A percentile compares a stretch with the other conserved stretches of the same genome.
phyloP scores from a whole-genome alignment of 2,797 vertebrate species.

The Sebastes dallii region DNA sequence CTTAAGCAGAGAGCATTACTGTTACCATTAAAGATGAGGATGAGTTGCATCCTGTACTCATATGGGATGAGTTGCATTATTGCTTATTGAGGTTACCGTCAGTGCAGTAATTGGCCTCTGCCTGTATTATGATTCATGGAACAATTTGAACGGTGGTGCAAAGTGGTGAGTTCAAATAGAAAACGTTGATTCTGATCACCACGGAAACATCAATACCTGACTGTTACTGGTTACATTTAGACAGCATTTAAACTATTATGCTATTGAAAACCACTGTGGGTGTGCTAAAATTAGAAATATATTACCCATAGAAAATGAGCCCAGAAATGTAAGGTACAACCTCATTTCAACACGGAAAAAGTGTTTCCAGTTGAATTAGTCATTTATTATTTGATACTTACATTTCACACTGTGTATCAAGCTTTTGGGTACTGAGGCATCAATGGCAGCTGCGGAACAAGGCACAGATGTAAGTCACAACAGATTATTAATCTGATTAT shows the following conservation, averaged over 20 bases:
- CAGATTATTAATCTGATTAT: background rate
- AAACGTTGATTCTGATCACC: background rate
- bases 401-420: slow-evolving; percentile 88
- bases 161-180: background rate
- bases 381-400: slow-evolving; percentile 65
- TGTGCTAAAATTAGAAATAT: background rate
- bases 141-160: background rate
- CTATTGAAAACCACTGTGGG: background rate
- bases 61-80: background rate
- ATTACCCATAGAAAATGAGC: background rate
- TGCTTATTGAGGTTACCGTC: background rate
- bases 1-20: background rate
- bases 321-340: background rate
- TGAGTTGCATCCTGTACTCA: slow-evolving; percentile 1
- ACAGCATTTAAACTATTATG: background rate
- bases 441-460: slow-evolving; percentile 87
- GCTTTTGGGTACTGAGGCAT: slow-evolving; percentile 90
- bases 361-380: background rate
- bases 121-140: background rate
- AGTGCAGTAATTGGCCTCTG: background rate
- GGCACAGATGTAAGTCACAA: background rate
- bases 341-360: background rate
- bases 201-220: background rate
- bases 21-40: slow-evolving; percentile 4
- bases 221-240: background rate